Evolutionary conservation across 2,797 vertebrate species (phyloP).

Genomic region (Loris lydekkerianus): DNA sequence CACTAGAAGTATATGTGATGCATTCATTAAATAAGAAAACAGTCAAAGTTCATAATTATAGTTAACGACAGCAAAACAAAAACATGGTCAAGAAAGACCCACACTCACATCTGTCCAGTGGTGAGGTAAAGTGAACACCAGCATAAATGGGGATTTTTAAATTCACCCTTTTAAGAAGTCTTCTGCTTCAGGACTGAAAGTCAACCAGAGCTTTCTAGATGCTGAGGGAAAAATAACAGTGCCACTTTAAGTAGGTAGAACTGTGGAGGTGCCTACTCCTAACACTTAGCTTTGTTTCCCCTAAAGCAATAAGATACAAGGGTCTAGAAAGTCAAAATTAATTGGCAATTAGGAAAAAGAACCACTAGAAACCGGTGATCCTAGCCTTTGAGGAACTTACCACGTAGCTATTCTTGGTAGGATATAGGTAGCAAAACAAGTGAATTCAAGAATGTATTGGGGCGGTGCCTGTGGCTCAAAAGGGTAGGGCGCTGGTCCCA

Average conservation of each 20-base stretch:
- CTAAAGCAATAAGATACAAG: background rate
- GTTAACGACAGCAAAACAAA: background rate
- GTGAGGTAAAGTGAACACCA: background rate
- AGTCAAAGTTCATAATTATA: background rate
- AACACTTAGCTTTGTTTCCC: background rate
- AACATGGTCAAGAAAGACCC: background rate
- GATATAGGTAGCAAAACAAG: background rate
- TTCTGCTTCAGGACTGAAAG: slow-evolving; percentile 1
- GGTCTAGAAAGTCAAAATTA: background rate
- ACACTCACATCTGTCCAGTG: background rate
- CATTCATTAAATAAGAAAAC: background rate
- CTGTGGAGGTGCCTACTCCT: background rate
- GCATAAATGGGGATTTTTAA: background rate
- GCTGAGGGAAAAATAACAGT: background rate
- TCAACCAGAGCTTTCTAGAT: background rate
- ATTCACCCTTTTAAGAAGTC: background rate
- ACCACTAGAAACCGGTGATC: background rate
- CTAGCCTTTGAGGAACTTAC: background rate
- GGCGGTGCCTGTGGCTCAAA: no score
- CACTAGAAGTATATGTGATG: background rate
- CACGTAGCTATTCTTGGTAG: background rate
- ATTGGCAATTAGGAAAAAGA: background rate
- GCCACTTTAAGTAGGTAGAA: background rate
- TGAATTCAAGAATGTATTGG: background rate
- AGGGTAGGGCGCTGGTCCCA: no score